Base-by-base conservation (phyloP, 2,797 vertebrate species). In the Peromyscus melanophrys region DNA sequence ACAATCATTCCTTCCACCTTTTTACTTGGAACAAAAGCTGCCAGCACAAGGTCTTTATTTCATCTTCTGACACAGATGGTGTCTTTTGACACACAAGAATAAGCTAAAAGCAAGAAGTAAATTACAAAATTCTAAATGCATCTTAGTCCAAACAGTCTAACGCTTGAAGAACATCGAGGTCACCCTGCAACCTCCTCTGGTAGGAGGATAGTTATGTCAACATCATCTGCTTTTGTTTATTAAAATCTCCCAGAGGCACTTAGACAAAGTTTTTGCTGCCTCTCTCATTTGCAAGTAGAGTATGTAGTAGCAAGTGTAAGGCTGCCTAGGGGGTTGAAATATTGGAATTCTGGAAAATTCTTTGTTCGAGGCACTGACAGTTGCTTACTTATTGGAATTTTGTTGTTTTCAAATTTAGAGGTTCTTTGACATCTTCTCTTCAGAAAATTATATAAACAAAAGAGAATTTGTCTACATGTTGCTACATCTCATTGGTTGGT, bases 221-320 rank as follows among this genome's bases (percentile, higher is more conserved):
- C 96, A 97, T 95, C 96, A 97, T 97, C 96, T 97, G 97, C 94
- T 97, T 97, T 96, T 92, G 91, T 96, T 97, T 97, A 97, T 90
- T 84, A 88, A 88, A 93, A 87, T 97, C 94, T 97, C 96, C 94
- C 89, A 96, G 89, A 69, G 89, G 83, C 91, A 67, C 83, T 46
- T 7, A 65, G 94, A 90, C 71, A 43, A 16, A 83, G 65, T 86
- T 97, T 94, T 76, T 29, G 69, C 80, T 90, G 89, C 80, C 82
- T 78, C 40, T 93, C 80, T 83, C 40, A 10, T 96, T 92, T 95
- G 92, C 6, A 0, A 29, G 13, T 90, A 92, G 65, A 40, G 83
- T 92, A 76, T 90, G 49, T 78, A 96, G 97, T 97, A 97, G 94
- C 91, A 93, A 89, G 67, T 67, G 89, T 67, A 94, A 91, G 61